phyloP scores from a whole-genome alignment of 2,113 vertebrate genomes.

The Solea senegalensis region DNA sequence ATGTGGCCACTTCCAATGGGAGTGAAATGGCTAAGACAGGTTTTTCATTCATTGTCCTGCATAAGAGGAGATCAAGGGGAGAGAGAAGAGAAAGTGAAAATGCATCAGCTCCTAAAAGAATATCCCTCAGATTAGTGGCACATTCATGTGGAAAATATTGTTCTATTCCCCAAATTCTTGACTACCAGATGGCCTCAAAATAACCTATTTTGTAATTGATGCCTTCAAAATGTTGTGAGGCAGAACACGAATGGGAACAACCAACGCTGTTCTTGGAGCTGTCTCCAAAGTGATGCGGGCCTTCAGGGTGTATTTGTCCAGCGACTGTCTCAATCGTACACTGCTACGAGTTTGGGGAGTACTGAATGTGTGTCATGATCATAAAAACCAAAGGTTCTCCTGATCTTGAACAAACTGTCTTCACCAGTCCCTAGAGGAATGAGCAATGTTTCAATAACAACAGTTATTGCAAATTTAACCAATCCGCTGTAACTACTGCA shows the following conservation, averaged over 20 bases:
- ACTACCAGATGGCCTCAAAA: slow-evolving; percentile 18
- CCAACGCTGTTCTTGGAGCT: not conserved
- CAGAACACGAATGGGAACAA: not conserved
- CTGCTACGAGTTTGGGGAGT: not conserved
- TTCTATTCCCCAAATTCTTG: slow-evolving; percentile 10
- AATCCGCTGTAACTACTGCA: no score
- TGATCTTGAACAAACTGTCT: not conserved
- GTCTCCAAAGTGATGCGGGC: not conserved
- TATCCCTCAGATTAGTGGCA: slow-evolving; percentile 32
- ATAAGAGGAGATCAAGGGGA: slow-evolving; percentile 37
- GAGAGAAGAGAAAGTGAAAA: slow-evolving; percentile 11
- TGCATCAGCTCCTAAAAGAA: slow-evolving; percentile 21
- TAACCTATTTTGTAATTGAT: not conserved
- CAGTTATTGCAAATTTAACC: no score
- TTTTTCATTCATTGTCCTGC: slow-evolving; percentile 24
- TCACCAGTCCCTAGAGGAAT: no score
- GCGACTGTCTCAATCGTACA: not conserved
- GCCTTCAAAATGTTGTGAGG: not conserved
- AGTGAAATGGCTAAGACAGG: slow-evolving; percentile 3
- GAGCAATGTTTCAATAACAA: no score
- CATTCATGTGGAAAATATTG: slow-evolving; percentile 13
- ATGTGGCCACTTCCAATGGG: slow-evolving; percentile 26
- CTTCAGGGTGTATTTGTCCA: slow-evolving; percentile 6
- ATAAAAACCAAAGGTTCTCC: not conserved
- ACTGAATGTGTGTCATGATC: not conserved